Percentiles rank a stretch among this genome's conserved stretches.
Conservation (phyloP, 2,113 vertebrate genomes). For the Rhea americana region DNA sequence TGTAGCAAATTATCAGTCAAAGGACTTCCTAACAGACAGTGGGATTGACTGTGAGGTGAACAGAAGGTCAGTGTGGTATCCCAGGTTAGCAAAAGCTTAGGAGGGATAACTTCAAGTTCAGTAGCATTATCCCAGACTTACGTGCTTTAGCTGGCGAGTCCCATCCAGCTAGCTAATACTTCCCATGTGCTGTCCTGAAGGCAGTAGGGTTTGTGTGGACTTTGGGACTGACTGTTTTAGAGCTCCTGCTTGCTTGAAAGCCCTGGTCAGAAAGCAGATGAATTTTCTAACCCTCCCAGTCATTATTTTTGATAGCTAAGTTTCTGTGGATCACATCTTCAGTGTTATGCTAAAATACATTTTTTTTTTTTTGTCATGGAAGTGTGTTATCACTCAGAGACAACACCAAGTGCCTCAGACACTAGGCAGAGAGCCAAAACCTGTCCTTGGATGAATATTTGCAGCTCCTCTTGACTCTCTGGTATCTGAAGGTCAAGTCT, state of each 20-base stretch:
- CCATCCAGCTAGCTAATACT: neutral
- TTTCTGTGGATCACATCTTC: constrained; percentile 33
- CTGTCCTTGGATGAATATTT: constrained; percentile 43
- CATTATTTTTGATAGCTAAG: neutral
- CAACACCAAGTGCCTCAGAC: constrained; percentile 37
- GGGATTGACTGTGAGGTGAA: neutral
- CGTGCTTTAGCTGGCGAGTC: neutral
- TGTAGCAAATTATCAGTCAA: neutral
- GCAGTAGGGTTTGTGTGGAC: neutral
- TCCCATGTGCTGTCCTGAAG: neutral
- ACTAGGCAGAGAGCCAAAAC: constrained; percentile 49
- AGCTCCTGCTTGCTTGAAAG: neutral
- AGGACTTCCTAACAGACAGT: neutral
- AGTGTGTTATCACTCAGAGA: constrained; percentile 48
- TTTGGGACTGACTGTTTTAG: neutral
- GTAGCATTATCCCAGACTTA: neutral
- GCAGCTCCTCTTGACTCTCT: constrained; percentile 36
- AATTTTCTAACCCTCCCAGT: neutral
- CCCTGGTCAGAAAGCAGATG: neutral
- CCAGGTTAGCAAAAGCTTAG: neutral
- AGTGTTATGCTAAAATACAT: constrained; percentile 35
- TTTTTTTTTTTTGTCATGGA: neutral
- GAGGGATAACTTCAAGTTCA: neutral
- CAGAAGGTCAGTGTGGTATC: neutral
- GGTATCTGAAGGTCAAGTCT: constrained; percentile 46